phyloP scores from a whole-genome alignment of 2,113 vertebrate species.

The Brachionichthys hirsutus region DNA sequence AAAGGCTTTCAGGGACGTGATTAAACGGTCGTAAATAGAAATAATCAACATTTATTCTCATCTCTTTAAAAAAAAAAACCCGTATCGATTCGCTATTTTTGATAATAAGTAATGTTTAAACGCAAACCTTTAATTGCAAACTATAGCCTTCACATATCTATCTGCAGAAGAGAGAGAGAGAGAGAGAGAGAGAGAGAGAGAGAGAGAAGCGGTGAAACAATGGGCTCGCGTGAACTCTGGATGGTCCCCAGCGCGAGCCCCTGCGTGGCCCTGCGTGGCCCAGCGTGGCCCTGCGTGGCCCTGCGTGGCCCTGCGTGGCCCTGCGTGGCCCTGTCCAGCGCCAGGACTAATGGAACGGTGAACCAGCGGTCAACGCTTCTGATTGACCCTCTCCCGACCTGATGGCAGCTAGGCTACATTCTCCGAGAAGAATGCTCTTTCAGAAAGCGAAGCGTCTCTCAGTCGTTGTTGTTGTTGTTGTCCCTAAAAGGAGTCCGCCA shows the following conservation, averaged over 20 bases:
- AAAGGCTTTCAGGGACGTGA: too few species aligned
- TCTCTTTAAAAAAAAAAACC: too few species aligned
- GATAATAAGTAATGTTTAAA: too few species aligned
- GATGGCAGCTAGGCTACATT: constrained; percentile 72
- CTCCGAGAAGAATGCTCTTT: constrained; percentile 71
- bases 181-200: constrained; percentile 9
- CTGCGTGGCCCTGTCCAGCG: constrained; percentile 62
- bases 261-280: constrained; percentile 56
- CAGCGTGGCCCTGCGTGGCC: constrained; percentile 66
- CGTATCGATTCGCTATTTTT: too few species aligned
- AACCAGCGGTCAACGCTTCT: constrained; percentile 70
- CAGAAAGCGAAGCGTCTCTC: constrained; percentile 45
- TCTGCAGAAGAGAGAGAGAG: too few species aligned
- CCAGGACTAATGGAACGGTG: constrained; percentile 73
- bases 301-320: constrained; percentile 60
- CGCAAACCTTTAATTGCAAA: too few species aligned
- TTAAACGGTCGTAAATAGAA: too few species aligned
- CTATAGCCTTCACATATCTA: too few species aligned
- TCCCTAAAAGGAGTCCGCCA: constrained; percentile 47
- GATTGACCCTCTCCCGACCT: constrained; percentile 71
- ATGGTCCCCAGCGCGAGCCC: constrained; percentile 59
- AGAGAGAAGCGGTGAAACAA: constrained; percentile 40
- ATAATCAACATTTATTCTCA: too few species aligned
- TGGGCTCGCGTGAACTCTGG: constrained; percentile 67
- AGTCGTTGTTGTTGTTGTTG: constrained; percentile 59